Evolutionary conservation across 1,140 invertebrate genomes (phyloP), one percentile per base, ranked within the genome.

Genomic region (Ooceraea biroi): DNA sequence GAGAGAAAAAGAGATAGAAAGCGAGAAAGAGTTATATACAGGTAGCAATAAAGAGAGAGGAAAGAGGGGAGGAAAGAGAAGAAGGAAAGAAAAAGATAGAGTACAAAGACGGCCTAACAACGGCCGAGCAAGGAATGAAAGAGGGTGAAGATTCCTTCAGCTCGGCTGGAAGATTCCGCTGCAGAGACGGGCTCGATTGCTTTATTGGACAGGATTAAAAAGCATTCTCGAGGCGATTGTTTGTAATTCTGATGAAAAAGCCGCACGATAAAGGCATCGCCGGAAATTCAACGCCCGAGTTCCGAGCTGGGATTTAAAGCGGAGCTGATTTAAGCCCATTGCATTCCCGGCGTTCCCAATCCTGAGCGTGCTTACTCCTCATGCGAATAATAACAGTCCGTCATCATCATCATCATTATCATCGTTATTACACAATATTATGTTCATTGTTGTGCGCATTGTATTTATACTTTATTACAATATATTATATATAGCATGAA

Each of bases 131-230:
- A 65, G 50, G 11, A 25, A 57, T 22, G 46, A 72, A 65, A n/a
- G 19, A 25, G 36, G 78, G 22, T 58, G 65, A 85, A 66, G 85
- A 52, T 66, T 83, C 63, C 76, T 58, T 52, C 65, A 36, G 58
- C 52, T 14, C 36, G 44, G 36, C 8, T 71, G 50, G 22, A 58
- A 80, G 65, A 71, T 50, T 22, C 30, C 27, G n/a, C 17, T 25
- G 22, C 66, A 65, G 60, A 17, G 76, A 50, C 17, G 11, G 50
- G 58, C 73, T 66, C 72, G 76, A 80, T 86, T 69, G 78, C 89
- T 91, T 88, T 89, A 91, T 91, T 85, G 82, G 68, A 55, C 44
- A 12, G 66, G 85, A 90, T 88, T 90, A 91, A 89, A 90, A 89
- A 89, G 84, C 84, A 88, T 84, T 88, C 83, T 86, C 68, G 58